Base-by-base conservation (phyloP, 53 echinoderm and acorn worm genomes). In the Henricia sp. region DNA sequence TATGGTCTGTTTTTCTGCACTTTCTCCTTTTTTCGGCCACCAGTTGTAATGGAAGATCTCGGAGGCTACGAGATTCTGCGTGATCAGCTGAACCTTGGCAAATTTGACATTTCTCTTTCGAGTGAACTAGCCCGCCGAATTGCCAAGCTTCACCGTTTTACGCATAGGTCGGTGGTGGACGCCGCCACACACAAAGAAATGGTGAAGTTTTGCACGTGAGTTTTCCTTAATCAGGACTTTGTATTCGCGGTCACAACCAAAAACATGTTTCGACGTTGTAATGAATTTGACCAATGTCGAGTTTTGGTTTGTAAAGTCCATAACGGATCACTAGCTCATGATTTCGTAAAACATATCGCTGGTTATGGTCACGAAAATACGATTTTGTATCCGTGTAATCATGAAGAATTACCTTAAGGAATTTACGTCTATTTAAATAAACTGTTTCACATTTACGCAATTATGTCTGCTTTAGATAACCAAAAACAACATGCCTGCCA, bases 131-230 rank as follows among this genome's bases (percentile, higher is more conserved):
- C 29, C 28, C 4, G 26, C 13, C 28, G 58, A 8, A 58, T 58
- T 25, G 58, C 58, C 28, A 58, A 58, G 58, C 58, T 58, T 8
- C 58, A 58, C 28, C 58, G 58, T 3, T 12, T 26, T 30, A 58
- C 58, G 27, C 58, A 58, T 30, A 12, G 58, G 26, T 26, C 5
- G 4, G 29, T 30, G 3, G 13, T 58, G 27, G 58, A 58, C 58
- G 58, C 26, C 14, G 13, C 58, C 3, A 9, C 58, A 3, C 58
- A 58, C 13, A 6, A 8, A 4, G 58, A 58, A 58, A 58, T 58
- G 58, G 26, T 58, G 5, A 26, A 58, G 58, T 58, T 58, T 10
- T 58, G 58, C 58, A 58, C 58, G 58, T 58, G 58, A 23, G 58
- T 58, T 58, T 58, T 4, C 8, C 26, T 0, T 58, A 23, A 8